Evolutionary conservation across 2,797 vertebrate genomes (phyloP).

Genomic region (Valencia hispanica): DNA sequence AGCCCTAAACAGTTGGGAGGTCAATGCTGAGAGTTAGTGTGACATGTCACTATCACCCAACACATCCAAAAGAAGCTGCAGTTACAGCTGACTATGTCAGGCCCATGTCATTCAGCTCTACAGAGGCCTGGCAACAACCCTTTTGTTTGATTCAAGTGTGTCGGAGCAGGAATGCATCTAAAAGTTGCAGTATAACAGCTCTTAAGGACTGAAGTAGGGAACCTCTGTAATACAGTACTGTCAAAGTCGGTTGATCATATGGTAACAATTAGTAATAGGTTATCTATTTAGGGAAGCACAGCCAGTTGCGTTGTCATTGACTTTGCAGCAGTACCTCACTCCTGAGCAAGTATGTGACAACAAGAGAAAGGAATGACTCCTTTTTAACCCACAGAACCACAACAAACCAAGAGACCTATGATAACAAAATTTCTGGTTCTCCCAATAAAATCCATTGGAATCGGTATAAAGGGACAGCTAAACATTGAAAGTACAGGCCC

Average conservation of each 20-base stretch:
- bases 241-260: not conserved
- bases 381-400: not conserved
- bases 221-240: not conserved
- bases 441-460: not conserved
- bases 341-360: not conserved
- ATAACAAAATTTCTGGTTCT: not conserved
- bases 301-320: not conserved
- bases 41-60: conserved; percentile 31
- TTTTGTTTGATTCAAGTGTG: no score
- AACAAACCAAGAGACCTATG: not conserved
- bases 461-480: conserved; percentile 31
- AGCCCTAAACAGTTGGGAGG: conserved; percentile 4
- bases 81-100: conserved; percentile 47
- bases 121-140: no score
- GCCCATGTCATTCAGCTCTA: no score
- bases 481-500: conserved; percentile 29
- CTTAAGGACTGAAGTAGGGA: not conserved
- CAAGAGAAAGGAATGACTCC: not conserved
- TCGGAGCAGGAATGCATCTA: no score
- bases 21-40: conserved; percentile 9
- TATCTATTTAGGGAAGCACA: not conserved
- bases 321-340: not conserved
- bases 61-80: conserved; percentile 27
- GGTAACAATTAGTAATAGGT: not conserved
- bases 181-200: not conserved